Percentiles rank a stretch among this genome's conserved stretches.
These are phyloP conservation scores for Drosophila orosa DNA, from an alignment of 1,140 invertebrate species.

Conservation along the genomic window DNA sequence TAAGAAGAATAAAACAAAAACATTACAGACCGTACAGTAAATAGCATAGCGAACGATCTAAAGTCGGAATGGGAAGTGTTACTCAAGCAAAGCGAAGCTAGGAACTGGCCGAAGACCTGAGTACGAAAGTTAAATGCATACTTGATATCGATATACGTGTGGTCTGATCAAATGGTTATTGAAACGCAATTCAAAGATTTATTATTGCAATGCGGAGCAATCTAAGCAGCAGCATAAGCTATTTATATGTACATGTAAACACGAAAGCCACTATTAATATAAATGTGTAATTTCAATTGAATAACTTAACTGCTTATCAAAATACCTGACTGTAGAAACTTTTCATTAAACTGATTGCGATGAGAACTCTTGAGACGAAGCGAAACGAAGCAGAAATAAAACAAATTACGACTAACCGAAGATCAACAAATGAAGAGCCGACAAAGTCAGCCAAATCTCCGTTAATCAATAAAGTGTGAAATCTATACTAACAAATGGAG, in stretches of 20 bases:
- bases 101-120: constrained; percentile 42
- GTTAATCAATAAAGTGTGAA: constrained; percentile 68
- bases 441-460: constrained; percentile 63
- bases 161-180: constrained; percentile 62
- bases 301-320: constrained; percentile 81
- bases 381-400: constrained; percentile 31
- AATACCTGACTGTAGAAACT: constrained; percentile 80
- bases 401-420: constrained; percentile 50
- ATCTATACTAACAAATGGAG: constrained; percentile 2
- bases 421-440: constrained; percentile 55
- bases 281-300: constrained; percentile 74
- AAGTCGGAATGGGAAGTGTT: constrained; percentile 11
- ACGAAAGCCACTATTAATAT: constrained; percentile 55
- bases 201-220: constrained; percentile 68
- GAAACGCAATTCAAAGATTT: constrained; percentile 58
- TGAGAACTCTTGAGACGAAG: constrained; percentile 39
- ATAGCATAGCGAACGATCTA: constrained; percentile 7
- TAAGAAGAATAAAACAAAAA: constrained; percentile 63
- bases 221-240: constrained; percentile 67
- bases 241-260: constrained; percentile 67
- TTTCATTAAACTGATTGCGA: constrained; percentile 64
- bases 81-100: constrained; percentile 39
- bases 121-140: constrained; percentile 44
- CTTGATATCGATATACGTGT: constrained; percentile 41
- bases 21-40: constrained; percentile 51